Base-by-base conservation (phyloP, 1,140 invertebrate genomes). In the Copidosoma floridanum region DNA sequence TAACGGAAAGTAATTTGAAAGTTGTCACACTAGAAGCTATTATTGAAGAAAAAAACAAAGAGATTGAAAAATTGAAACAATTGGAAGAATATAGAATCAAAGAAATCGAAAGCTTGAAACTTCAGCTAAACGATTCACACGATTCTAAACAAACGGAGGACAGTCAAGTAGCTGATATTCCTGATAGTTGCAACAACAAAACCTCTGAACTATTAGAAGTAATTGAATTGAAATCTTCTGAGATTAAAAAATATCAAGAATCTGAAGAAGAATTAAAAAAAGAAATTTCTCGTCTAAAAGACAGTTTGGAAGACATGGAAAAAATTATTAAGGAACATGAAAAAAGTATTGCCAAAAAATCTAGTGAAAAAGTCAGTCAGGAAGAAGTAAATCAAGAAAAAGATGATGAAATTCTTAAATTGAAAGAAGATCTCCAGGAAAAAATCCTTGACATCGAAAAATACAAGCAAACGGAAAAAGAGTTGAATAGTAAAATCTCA, bases 181-280 rank as follows among this genome's bases (percentile, higher is more conserved):
- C 29, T 29, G 18, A 21, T 29, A 44, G 40, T 62, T 20, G 52
- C 48, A 2, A 50, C 23, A 29, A 67, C 16, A 37, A 67, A 32
- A 54, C 40, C 21, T 24, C 44, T 4, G 29, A 20, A 10, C 51
- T 41, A 7, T 62, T 58, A 10, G 37, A 62, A 18, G 29, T 16
- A 10, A 54, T 64, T 12, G 29, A 61, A 38, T 38, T 51, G 16
- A 44, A 54, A 20, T 61, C 52, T 14, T 11, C 11, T 16, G 61
- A 66, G 12, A 47, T 65, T 24, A 35, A 59, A 38, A 60, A 51
- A 26, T 54, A 60, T 4, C 47, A 56, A 40, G 20, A 61, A 55
- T 26, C 48, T 3, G 35, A 61, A n/a, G 20, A 18, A 3, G 57
- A 65, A 55, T 14, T 21, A 21, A 26, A 5, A 12, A 51, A 57